Evolutionary conservation across 2,113 vertebrate genomes (phyloP), one percentile per base, ranked within the genome.

Genomic region (Speoplatyrhinus poulsoni): DNA sequence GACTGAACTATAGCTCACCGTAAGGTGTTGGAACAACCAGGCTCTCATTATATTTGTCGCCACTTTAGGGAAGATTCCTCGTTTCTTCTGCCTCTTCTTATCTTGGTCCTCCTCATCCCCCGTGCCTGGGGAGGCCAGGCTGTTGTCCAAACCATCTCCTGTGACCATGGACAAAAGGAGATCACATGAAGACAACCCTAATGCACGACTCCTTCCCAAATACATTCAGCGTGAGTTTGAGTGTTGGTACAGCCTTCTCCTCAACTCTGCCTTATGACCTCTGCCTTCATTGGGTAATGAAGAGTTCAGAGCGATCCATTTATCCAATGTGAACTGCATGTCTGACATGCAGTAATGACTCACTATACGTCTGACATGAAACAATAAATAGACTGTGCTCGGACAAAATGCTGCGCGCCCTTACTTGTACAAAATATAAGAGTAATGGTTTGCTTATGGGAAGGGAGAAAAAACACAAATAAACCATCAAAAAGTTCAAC

Each of bases 11-110:
- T 8, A 50, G 12, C 16, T 13, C 94, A 98, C 96, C 88, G 96
- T 98, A 84, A 98, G 96, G 92, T 98, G 96, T 88, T 98, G 96
- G 91, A 98, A 98, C 65, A 98, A 96, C 96, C 96, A 98, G 0
- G 96, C 96, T 86, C 96, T 94, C 96, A 98, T 98, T 79, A 98
- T 98, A 88, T 92, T 92, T 53, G 91, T 92, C 12, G 91, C 91
- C 60, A 92, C 91, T 87, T 92, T 92, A 33, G 91, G 91, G 68
- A 92, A 92, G 71, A 92, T 92, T 61, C 90, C 90, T 72, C 91
- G 73, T 62, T 92, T 92, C 75, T 92, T 92, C 77, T 92, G 91
- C 54, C 91, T 79, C 75, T 92, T 92, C 69, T 90, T 92, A 73
- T 92, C 91, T 67, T 90, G 89, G 60, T 92, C 91, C 12, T 92